These are phyloP conservation scores for Drosophila cracens DNA, from an alignment of 2,888 invertebrate species.

Conservation along the genomic window DNA sequence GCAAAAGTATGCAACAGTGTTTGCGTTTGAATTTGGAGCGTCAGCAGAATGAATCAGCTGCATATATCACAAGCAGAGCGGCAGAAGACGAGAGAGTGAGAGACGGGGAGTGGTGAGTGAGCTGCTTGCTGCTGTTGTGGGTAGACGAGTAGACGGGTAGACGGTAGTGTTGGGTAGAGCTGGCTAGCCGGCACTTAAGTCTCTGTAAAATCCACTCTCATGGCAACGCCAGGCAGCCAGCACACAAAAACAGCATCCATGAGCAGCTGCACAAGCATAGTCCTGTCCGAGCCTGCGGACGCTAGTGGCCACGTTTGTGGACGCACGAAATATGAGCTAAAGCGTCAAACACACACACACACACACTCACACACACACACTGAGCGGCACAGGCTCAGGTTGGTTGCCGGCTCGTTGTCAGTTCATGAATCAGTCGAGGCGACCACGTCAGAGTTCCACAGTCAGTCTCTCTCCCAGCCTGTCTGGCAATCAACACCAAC, in stretches of 20 bases:
- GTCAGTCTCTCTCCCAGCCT: conserved; percentile 16
- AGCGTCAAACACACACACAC: conserved; percentile 37
- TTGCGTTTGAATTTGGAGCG: conserved; percentile 78
- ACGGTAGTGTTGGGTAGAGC: neutral
- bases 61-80: conserved; percentile 64
- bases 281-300: conserved; percentile 3
- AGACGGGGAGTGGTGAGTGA: neutral
- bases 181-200: conserved; percentile 67
- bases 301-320: conserved; percentile 59
- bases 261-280: conserved; percentile 57
- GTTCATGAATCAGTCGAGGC: conserved; percentile 73
- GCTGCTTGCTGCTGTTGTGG: conserved; percentile 1
- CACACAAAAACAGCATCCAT: conserved; percentile 64
- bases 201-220: conserved; percentile 80
- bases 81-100: neutral
- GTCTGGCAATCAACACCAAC: conserved; percentile 65
- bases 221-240: conserved; percentile 55
- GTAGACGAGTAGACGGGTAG: neutral
- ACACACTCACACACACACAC: conserved; percentile 9
- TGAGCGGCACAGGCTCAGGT: conserved; percentile 62
- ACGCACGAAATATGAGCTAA: conserved; percentile 76
- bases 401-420: conserved; percentile 67
- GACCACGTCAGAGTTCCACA: conserved; percentile 40
- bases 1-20: conserved; percentile 77
- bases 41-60: conserved; percentile 79